phyloP scores from a whole-genome alignment of 2,113 vertebrate species.

The Scophthalmus maximus region DNA sequence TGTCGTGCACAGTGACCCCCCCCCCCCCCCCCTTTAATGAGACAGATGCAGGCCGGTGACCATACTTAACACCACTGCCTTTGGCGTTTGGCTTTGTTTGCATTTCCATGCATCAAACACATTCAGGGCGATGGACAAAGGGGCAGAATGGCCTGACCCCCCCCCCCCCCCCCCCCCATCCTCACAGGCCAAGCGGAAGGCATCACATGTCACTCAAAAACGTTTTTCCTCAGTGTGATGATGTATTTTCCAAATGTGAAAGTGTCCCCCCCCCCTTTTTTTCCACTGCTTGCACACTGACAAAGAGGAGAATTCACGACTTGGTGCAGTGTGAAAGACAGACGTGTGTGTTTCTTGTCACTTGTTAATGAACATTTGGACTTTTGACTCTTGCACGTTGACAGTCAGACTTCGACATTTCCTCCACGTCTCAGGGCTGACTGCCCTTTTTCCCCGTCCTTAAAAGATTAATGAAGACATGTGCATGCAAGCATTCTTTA shows the following conservation, averaged over 20 bases:
- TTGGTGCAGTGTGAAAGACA: background rate
- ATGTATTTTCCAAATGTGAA: constrained; percentile 54
- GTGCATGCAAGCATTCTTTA: background rate
- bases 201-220: constrained; percentile 20
- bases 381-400: constrained; percentile 9
- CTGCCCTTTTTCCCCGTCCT: background rate
- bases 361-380: constrained; percentile 20
- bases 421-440: background rate
- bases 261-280: constrained; percentile 14
- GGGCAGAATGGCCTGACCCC: constrained; percentile 23
- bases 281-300: constrained; percentile 22
- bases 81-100: constrained; percentile 59
- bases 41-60: constrained; percentile 14
- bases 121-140: constrained; percentile 57
- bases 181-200: constrained; percentile 1
- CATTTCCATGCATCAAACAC: constrained; percentile 50
- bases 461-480: background rate
- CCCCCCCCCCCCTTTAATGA: constrained; percentile 19
- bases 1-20: constrained; percentile 23
- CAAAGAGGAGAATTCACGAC: constrained; percentile 6
- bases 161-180: constrained; percentile 23
- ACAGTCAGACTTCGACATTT: constrained; percentile 3
- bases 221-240: constrained; percentile 28
- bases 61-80: constrained; percentile 51
- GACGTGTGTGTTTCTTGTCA: background rate